Evolutionary conservation across 1,140 invertebrate genomes (phyloP).

Genomic region (Dolichoris vasculosae): DNA sequence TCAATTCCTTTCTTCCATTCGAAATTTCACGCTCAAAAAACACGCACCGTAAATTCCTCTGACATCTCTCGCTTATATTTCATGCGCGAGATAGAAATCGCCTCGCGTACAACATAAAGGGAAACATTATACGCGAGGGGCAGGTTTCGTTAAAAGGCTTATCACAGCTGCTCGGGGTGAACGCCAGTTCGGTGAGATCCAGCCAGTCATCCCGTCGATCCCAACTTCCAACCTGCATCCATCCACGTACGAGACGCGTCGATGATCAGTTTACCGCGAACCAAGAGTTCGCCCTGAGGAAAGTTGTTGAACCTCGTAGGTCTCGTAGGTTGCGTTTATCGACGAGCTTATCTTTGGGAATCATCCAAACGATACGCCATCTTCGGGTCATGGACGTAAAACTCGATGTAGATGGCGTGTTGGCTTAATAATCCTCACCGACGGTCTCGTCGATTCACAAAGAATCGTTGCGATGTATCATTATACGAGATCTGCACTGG

Average conservation of each 20-base stretch:
- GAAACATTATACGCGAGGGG: not conserved
- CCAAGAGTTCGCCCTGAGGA: not conserved
- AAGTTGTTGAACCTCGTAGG: no score
- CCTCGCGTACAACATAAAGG: not conserved
- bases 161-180: not conserved
- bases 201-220: not conserved
- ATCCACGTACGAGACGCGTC: no score
- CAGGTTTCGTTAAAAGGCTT: not conserved
- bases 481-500: not conserved
- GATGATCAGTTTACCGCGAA: no score
- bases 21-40: constrained; percentile 27
- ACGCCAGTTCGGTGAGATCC: not conserved
- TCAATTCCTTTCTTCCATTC: constrained; percentile 10
- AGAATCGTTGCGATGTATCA: not conserved
- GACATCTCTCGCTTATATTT: not conserved
- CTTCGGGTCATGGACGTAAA: not conserved
- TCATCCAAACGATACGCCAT: not conserved
- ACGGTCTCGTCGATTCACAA: not conserved
- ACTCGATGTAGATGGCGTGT: not conserved
- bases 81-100: not conserved
- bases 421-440: not conserved
- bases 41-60: not conserved
- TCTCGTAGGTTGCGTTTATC: not conserved
- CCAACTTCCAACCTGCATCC: no score
- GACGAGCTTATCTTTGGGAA: not conserved